Conservation (phyloP, 2,888 invertebrate species). For the Eulithis testata region DNA sequence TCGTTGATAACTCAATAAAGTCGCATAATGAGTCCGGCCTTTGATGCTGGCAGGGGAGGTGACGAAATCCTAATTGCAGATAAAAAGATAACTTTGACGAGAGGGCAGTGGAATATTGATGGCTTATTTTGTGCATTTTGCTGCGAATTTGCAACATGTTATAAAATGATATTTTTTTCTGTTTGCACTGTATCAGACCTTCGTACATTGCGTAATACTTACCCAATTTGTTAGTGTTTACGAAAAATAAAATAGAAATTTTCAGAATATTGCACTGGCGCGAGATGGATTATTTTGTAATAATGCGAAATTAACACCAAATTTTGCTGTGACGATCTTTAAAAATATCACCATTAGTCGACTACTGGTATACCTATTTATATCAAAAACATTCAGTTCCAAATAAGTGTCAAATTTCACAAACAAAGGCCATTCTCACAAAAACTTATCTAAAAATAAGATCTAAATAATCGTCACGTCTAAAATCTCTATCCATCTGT, state of each 20-base stretch:
- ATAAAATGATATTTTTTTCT: constrained; percentile 19
- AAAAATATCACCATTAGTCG: too few relatives aligned
- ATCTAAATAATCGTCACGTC: constrained; percentile 64
- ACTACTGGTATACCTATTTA: too few relatives aligned
- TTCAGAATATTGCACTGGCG: neutral
- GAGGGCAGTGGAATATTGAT: constrained; percentile 60
- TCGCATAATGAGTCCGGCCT: constrained; percentile 80
- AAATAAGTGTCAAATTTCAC: constrained; percentile 9
- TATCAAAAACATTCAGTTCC: neutral
- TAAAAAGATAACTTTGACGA: constrained; percentile 80
- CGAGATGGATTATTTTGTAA: neutral
- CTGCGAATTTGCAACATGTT: constrained; percentile 26
- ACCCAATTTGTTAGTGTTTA: too few relatives aligned
- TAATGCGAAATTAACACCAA: too few relatives aligned
- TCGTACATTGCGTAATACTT: too few relatives aligned
- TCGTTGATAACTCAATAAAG: constrained; percentile 83
- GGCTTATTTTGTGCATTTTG: constrained; percentile 49
- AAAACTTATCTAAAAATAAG: constrained; percentile 60
- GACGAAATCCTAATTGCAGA: constrained; percentile 84
- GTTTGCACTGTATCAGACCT: too few relatives aligned
- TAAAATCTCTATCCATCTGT: constrained; percentile 60
- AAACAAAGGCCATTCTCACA: constrained; percentile 35
- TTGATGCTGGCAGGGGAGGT: constrained; percentile 73
- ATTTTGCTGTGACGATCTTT: too few relatives aligned
- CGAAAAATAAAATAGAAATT: too few relatives aligned